A percentile compares a stretch with the other conserved stretches of the same genome.
These are phyloP conservation scores for Caenorhabditis plicata DNA, from an alignment of 2,888 invertebrate genomes.

Conservation along the genomic window DNA sequence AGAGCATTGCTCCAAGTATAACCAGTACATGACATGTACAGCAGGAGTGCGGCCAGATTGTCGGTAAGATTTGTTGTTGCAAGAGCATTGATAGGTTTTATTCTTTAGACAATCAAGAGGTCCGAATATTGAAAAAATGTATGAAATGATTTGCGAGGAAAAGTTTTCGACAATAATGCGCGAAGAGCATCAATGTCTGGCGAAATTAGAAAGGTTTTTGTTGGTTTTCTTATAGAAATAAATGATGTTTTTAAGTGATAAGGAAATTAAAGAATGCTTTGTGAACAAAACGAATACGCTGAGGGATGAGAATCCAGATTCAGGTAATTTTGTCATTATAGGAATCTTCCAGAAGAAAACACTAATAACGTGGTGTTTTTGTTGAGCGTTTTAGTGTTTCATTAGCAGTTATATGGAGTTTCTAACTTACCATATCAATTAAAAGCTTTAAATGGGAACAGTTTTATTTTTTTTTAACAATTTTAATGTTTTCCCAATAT, in stretches of 20 bases:
- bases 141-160: conserved; percentile 50
- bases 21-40: conserved; percentile 50
- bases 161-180: conserved; percentile 43
- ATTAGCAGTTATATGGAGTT: too few species aligned
- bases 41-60: conserved; percentile 43
- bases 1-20: conserved; percentile 44
- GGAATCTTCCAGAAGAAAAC: too few species aligned
- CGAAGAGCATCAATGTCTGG: conserved; percentile 44
- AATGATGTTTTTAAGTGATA: conserved; percentile 23
- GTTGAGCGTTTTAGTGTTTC: too few species aligned
- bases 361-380: too few species aligned
- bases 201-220: conserved; percentile 34
- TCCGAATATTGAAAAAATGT: conserved; percentile 52
- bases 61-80: conserved; percentile 39
- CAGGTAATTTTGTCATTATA: conserved; percentile 14
- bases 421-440: too few species aligned
- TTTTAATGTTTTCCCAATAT: too few species aligned
- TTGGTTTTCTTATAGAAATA: not conserved
- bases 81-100: too few species aligned
- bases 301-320: conserved; percentile 36
- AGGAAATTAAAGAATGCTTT: conserved; percentile 41
- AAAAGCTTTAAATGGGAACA: too few species aligned
- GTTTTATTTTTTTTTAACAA: too few species aligned
- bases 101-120: conserved; percentile 34
- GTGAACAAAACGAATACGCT: conserved; percentile 45